Evolutionary conservation across 1,140 invertebrate species (phyloP), one percentile per base, ranked within the genome.

Genomic region (Plectus sambesii): DNA sequence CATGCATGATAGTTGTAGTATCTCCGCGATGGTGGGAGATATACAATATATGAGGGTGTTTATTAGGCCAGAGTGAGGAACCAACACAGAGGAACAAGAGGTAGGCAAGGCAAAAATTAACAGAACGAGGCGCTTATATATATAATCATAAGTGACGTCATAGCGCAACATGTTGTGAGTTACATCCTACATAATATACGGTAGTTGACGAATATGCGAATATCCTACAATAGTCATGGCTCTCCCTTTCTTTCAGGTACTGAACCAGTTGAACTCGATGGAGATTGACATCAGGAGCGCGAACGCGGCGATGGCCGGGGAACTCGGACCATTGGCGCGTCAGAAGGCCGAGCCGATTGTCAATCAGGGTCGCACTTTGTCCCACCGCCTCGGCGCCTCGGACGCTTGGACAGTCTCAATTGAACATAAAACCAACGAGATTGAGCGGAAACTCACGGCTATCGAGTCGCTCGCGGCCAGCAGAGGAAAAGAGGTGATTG

Each of bases 181-280:
- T n/a, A n/a, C n/a, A n/a, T n/a, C n/a, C n/a, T n/a, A n/a, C n/a
- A n/a, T n/a, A n/a, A n/a, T n/a, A n/a, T n/a, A n/a, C n/a, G n/a
- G n/a, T n/a, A n/a, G n/a, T n/a, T n/a, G n/a, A n/a, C n/a, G n/a
- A n/a, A n/a, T n/a, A n/a, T n/a, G n/a, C n/a, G n/a, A n/a, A n/a
- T n/a, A n/a, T n/a, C n/a, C n/a, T n/a, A n/a, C n/a, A n/a, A n/a
- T n/a, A n/a, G n/a, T n/a, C n/a, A n/a, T n/a, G n/a, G n/a, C n/a
- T n/a, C n/a, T n/a, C n/a, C n/a, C n/a, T n/a, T 26, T 51, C 5
- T 49, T 55, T 20, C 51, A 56, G 55, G 56, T 69, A 39, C 40
- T 67, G 15, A 45, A 55, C 33, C 64, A 67, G 53, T 53, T 67
- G 15, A 43, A 48, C 22, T 52, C 61, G 52, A 67, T 67, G 66